phyloP scores from a whole-genome alignment of 2,113 vertebrate species.

The Meleagris gallopavo region DNA sequence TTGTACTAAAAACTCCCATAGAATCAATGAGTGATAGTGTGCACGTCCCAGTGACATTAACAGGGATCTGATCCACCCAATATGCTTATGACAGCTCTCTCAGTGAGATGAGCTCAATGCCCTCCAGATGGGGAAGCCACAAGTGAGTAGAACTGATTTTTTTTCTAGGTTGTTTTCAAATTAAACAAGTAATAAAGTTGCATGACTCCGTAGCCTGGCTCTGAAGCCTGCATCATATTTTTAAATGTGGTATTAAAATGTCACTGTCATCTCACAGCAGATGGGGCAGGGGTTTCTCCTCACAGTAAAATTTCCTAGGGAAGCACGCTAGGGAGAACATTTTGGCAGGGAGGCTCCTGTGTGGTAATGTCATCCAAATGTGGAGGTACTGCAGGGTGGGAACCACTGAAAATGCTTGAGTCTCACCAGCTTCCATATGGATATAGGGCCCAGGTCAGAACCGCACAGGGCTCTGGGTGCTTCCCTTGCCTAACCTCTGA shows the following conservation, averaged over 20 bases:
- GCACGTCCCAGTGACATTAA: background rate
- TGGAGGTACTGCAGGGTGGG: background rate
- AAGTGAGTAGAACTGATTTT: background rate
- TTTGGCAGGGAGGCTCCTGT: background rate
- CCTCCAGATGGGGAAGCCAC: conserved; percentile 51
- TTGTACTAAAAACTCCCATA: background rate
- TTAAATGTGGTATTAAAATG: background rate
- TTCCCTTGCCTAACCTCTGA: background rate
- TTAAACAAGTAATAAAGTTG: conserved; percentile 35
- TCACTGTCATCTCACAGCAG: background rate
- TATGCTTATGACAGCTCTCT: background rate
- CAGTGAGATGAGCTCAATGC: background rate
- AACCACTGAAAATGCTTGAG: background rate
- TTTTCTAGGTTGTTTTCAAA: conserved; percentile 34
- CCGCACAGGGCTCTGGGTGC: background rate
- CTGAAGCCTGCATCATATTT: background rate
- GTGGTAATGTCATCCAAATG: background rate
- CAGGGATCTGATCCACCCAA: background rate
- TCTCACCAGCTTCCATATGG: fast-evolving
- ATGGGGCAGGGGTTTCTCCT: background rate
- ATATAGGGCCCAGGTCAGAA: background rate
- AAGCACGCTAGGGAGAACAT: background rate
- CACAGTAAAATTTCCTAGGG: background rate
- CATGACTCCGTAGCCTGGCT: background rate
- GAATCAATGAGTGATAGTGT: background rate